Base-by-base conservation (phyloP, 2,888 invertebrate genomes). In the Archips xylosteana region DNA sequence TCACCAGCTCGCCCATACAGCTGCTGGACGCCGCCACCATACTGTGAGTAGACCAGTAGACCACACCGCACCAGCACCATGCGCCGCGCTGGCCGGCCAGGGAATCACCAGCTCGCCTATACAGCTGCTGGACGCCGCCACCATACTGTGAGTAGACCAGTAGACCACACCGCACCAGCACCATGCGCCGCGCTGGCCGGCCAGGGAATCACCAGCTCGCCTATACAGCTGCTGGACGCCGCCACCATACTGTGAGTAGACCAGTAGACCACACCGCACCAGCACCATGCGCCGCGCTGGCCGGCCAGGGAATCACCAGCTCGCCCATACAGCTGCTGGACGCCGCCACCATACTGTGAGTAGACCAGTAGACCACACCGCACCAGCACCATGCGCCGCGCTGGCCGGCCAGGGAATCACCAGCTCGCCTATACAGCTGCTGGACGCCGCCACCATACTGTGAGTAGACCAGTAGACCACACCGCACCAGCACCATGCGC, bases 21-120 rank as follows among this genome's bases (percentile, higher is more conserved):
- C 96, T 98, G 70, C 80, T 98, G 13, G 98, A 98, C 85, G 97
- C 98, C 0, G 97, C 97, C 87, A 97, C 97, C 0, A 95, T 98
- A 45, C 83, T 92, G 93, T 94, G 63, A 84, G 36, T 36, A 4
- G 36, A 36, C 36, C 36, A 36, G 36, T 36, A 36, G 36, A 36
- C 36, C 36, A 36, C 3, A 36, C 36, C 36, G 36, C 4, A 36
- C 36, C 36, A 36, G 96, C 98, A 12, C 98, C 98, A n/a, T 0
- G 95, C 96, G 8, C 95, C 97, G 0, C 89, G 15, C 82, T 93
- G 12, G 84, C 88, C 4, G 89, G 89, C 45, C 63, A 81, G 13
- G 96, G 95, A 9, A 96, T 97, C 5, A 95, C 96, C 78, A 97
- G 97, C 66, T 96, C 95, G 66, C 95, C 96, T 0, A 95, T 98